Percentiles rank a stretch among this genome's conserved stretches.
Evolutionary conservation across 2,888 invertebrate species (phyloP).

Genomic region (Euphydryas editha): DNA sequence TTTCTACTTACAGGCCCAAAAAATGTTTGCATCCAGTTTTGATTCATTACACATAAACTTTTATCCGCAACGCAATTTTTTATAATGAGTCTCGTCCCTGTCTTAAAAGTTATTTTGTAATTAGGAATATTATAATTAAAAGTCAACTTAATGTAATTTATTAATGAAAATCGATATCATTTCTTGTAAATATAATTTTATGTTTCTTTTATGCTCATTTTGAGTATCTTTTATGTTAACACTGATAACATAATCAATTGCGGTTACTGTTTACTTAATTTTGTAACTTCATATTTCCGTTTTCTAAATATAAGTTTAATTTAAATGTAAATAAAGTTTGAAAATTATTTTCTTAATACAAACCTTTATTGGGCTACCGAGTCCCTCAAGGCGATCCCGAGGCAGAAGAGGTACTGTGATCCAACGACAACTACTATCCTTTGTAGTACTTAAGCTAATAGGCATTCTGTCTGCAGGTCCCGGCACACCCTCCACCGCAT

Average conservation of each 20-base stretch:
- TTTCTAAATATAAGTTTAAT: too few species aligned
- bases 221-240: too few species aligned
- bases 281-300: too few species aligned
- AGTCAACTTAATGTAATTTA: background rate
- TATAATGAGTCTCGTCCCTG: conserved; percentile 62
- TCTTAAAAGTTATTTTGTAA: conserved; percentile 49
- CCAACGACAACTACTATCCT: conserved; percentile 73
- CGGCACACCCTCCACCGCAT: conserved; percentile 61
- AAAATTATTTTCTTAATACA: conserved; percentile 33
- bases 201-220: too few species aligned
- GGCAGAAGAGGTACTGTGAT: conserved; percentile 65
- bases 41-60: conserved; percentile 74
- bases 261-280: too few species aligned
- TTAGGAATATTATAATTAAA: background rate
- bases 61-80: conserved; percentile 76
- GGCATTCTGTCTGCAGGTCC: conserved; percentile 70
- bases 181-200: too few species aligned
- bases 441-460: conserved; percentile 62
- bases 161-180: too few species aligned
- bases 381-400: conserved; percentile 64
- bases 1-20: conserved; percentile 68
- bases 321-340: background rate
- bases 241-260: too few species aligned
- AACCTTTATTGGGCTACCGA: conserved; percentile 67
- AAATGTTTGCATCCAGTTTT: conserved; percentile 77